Evolutionary conservation across 35 echinoderm and acorn worm species (phyloP).

Genomic region (Acanthaster planci): DNA sequence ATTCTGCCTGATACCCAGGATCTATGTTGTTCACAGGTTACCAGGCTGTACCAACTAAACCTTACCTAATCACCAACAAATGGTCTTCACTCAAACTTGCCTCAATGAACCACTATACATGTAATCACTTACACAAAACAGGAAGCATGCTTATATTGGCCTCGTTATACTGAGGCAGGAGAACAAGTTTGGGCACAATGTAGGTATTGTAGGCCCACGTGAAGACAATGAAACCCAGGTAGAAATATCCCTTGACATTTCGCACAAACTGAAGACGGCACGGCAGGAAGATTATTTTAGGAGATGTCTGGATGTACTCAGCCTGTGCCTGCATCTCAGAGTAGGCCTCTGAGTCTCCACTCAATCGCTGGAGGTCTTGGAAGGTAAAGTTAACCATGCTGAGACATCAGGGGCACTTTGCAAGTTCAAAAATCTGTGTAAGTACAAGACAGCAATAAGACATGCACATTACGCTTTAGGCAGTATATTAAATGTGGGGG

Average conservation of each 20-base stretch:
- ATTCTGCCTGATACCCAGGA: too few species aligned
- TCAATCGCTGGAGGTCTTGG: constrained; percentile 7
- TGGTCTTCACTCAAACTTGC: too few species aligned
- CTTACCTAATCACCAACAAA: neutral
- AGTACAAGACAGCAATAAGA: too few species aligned
- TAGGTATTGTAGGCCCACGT: constrained; percentile 57
- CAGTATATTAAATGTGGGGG: too few species aligned
- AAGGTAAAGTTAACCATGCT: constrained; percentile 5
- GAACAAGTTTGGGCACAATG: constrained; percentile 48
- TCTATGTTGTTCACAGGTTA: too few species aligned
- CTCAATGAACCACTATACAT: neutral
- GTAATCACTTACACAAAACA: constrained; percentile 36
- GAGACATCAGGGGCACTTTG: neutral
- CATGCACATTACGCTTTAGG: too few species aligned
- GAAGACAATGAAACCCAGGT: constrained; percentile 35
- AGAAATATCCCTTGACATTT: constrained; percentile 37
- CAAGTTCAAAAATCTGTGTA: too few species aligned
- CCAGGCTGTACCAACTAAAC: too few species aligned
- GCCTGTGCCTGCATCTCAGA: constrained; percentile 15
- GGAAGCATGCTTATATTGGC: constrained; percentile 17
- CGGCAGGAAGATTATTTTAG: constrained; percentile 41
- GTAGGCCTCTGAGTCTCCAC: neutral
- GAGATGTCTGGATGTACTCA: constrained; percentile 34
- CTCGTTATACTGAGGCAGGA: constrained; percentile 49
- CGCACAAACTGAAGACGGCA: constrained; percentile 42